Percentiles rank a stretch among this genome's conserved stretches.
Evolutionary conservation across 2,113 vertebrate species (phyloP).

Genomic region (Dipodomys ordii): DNA sequence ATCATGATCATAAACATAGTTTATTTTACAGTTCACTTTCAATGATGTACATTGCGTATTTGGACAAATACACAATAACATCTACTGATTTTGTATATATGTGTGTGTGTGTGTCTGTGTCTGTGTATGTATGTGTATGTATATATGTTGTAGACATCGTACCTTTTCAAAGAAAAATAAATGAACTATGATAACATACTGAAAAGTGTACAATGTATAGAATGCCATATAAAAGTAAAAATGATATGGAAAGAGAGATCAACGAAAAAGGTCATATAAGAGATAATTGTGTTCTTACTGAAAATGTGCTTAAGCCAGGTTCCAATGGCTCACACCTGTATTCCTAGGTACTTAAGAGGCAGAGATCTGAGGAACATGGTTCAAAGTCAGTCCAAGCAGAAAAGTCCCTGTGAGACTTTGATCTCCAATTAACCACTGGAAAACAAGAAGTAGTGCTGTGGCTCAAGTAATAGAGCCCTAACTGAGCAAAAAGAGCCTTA

Average conservation of each 20-base stretch:
- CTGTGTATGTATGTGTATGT: no score
- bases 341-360: no score
- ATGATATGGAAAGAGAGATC: neutral
- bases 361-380: no score
- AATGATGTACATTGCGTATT: neutral
- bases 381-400: no score
- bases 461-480: no score
- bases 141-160: neutral
- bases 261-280: conserved; percentile 1
- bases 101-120: no score
- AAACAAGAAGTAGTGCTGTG: no score
- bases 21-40: neutral
- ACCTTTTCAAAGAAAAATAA: neutral
- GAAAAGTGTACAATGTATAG: neutral
- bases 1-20: no score
- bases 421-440: no score
- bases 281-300: neutral
- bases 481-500: no score
- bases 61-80: neutral
- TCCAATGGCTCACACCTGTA: no score
- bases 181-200: neutral
- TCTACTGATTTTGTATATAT: neutral
- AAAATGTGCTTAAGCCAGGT: neutral
- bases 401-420: no score
- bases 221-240: neutral